A percentile compares a stretch with the other conserved stretches of the same genome.
These are phyloP conservation scores for Andrena bucephala DNA, from an alignment of 2,888 invertebrate species.

Conservation along the genomic window DNA sequence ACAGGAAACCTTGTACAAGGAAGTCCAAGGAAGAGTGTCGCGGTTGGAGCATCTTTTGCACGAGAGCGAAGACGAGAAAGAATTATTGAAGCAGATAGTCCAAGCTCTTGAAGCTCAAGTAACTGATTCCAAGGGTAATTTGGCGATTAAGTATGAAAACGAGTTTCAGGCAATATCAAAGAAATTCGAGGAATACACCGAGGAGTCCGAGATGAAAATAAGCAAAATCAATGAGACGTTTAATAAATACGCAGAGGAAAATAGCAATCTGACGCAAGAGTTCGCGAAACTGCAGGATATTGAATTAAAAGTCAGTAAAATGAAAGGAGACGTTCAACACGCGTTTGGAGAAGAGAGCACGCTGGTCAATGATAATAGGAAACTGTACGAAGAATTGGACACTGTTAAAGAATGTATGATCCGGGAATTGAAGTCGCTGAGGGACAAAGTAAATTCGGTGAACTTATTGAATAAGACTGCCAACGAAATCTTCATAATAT, in stretches of 20 bases:
- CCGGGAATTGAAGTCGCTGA: conserved; percentile 77
- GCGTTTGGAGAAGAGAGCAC: conserved; percentile 16
- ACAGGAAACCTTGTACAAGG: conserved; percentile 64
- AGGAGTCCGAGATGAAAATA: conserved; percentile 56
- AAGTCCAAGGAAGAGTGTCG: conserved; percentile 61
- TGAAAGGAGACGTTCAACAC: conserved; percentile 36
- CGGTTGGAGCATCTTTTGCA: conserved; percentile 72
- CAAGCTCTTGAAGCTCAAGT: conserved; percentile 72
- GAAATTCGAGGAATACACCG: conserved; percentile 40
- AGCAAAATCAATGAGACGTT: conserved; percentile 55
- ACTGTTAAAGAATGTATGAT: conserved; percentile 69
- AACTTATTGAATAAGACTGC: conserved; percentile 68
- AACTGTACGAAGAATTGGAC: conserved; percentile 80
- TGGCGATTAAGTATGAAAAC: conserved; percentile 22
- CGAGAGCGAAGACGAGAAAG: conserved; percentile 75
- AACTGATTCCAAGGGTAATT: conserved; percentile 44
- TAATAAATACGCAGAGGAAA: conserved; percentile 80
- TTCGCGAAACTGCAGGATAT: conserved; percentile 73
- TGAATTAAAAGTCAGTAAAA: conserved; percentile 32
- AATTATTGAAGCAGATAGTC: conserved; percentile 72
- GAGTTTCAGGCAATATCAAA: conserved; percentile 31
- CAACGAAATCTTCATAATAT: conserved; percentile 74
- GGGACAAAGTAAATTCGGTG: conserved; percentile 54
- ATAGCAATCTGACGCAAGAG: conserved; percentile 85
- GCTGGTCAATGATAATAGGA: conserved; percentile 72